These are phyloP conservation scores for Phataginus tetradactyla DNA, from an alignment of 2,797 vertebrate species.

Conservation along the genomic window DNA sequence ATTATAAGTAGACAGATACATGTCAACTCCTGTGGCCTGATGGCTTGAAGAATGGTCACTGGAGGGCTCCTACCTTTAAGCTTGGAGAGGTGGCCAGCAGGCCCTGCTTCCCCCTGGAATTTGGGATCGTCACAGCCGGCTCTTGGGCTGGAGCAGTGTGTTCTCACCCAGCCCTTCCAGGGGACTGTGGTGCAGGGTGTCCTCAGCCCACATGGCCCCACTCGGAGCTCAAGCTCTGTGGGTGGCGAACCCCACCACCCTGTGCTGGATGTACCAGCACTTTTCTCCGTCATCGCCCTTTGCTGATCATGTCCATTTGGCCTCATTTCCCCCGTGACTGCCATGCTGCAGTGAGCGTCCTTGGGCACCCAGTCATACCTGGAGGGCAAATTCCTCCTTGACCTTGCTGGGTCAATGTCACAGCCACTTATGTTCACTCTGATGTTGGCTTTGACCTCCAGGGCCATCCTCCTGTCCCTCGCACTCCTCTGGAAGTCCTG, in stretches of 20 bases:
- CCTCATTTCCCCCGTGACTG: not conserved
- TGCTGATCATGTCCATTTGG: too few relatives aligned
- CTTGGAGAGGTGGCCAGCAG: not conserved
- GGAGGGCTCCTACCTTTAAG: not conserved
- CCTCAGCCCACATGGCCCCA: not conserved
- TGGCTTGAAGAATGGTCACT: not conserved
- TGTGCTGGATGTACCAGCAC: fast-evolving
- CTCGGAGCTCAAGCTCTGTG: not conserved
- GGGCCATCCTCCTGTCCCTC: not conserved
- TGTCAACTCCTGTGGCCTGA: not conserved
- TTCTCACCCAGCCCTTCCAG: not conserved
- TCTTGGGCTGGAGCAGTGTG: not conserved
- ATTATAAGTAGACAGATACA: not conserved
- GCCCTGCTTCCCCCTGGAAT: fast-evolving
- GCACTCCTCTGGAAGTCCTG: not conserved
- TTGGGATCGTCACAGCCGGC: not conserved
- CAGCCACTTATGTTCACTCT: too few relatives aligned
- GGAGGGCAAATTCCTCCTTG: not conserved
- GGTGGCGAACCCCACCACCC: not conserved
- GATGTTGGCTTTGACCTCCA: not conserved
- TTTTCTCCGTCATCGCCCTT: not conserved
- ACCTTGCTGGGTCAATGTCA: not conserved
- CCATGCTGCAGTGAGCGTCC: not conserved
- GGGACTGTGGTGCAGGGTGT: fast-evolving
- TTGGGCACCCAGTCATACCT: not conserved